A percentile compares a stretch with the other conserved stretches of the same genome.
phyloP scores from a whole-genome alignment of 2,888 invertebrate genomes.

The Limnephilus lunatus region DNA sequence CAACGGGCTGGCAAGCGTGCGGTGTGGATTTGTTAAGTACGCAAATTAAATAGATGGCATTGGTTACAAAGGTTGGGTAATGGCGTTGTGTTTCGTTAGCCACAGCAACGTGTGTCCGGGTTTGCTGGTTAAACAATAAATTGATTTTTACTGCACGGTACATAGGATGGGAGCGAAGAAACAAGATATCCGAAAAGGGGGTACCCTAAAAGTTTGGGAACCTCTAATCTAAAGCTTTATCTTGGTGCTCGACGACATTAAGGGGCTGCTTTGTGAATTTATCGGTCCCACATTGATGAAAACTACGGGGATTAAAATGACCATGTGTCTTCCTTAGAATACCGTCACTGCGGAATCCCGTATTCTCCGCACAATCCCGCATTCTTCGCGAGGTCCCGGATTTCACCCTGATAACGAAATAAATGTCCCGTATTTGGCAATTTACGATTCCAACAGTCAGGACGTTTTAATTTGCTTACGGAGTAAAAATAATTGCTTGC shows the following conservation, averaged over 20 bases:
- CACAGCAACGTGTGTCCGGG: too few relatives aligned
- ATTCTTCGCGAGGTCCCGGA: not conserved
- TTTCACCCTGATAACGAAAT: not conserved
- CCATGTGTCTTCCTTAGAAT: conserved; percentile 4
- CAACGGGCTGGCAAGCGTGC: too few relatives aligned
- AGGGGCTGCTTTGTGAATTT: not conserved
- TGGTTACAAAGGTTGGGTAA: too few relatives aligned
- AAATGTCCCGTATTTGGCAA: not conserved
- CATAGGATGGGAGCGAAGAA: not conserved
- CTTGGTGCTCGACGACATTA: not conserved
- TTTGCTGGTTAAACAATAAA: too few relatives aligned
- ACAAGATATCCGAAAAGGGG: not conserved
- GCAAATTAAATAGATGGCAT: too few relatives aligned
- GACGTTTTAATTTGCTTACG: too few relatives aligned
- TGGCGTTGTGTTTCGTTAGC: too few relatives aligned
- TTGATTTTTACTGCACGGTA: too few relatives aligned
- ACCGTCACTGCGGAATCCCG: not conserved
- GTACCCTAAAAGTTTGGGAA: not conserved
- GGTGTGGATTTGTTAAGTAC: too few relatives aligned
- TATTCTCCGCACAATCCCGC: not conserved
- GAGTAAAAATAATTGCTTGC: too few relatives aligned
- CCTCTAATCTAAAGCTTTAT: not conserved
- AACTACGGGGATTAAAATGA: not conserved
- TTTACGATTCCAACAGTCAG: not conserved
- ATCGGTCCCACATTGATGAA: not conserved